A percentile compares a stretch with the other conserved stretches of the same genome.
Conservation (phyloP, 2,113 vertebrate genomes). For the Trematomus loennbergii region DNA sequence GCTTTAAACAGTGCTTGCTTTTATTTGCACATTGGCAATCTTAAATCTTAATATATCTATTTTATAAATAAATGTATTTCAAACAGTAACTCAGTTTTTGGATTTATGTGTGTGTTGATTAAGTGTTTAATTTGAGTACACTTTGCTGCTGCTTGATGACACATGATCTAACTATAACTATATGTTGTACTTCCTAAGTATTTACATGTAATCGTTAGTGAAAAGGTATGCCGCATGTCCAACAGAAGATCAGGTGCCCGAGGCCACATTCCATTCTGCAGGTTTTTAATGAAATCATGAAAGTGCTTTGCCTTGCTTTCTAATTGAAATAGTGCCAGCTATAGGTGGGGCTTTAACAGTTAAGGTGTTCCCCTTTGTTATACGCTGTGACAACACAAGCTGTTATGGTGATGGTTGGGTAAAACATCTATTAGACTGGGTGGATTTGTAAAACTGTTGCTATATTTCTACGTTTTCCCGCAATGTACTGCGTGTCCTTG, state of each 20-base stretch:
- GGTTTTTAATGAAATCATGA: background rate
- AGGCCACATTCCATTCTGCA: conserved; percentile 21
- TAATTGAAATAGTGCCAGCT: conserved; percentile 13
- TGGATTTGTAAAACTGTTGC: conserved; percentile 6
- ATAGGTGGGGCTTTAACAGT: conserved; percentile 36
- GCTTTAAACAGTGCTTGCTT: conserved; percentile 34
- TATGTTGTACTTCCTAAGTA: background rate
- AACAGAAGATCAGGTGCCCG: background rate
- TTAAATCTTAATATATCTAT: conserved; percentile 66
- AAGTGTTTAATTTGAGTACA: background rate
- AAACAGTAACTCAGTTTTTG: conserved; percentile 6
- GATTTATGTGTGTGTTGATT: background rate
- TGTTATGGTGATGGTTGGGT: conserved; percentile 40
- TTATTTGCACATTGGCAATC: conserved; percentile 65
- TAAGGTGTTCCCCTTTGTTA: conserved; percentile 34
- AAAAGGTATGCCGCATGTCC: conserved; percentile 13
- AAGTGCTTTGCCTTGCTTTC: background rate
- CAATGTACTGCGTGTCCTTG: conserved; percentile 1
- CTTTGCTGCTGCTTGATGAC: background rate
- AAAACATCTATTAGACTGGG: conserved; percentile 31
- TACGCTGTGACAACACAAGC: conserved; percentile 33
- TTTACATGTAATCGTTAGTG: conserved; percentile 13
- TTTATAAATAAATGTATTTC: conserved; percentile 74
- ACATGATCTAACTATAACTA: background rate
- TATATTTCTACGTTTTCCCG: background rate